Evolutionary conservation across 1,140 invertebrate species (phyloP), one percentile per base, ranked within the genome.

Genomic region (Trachymyrmex septentrionalis): DNA sequence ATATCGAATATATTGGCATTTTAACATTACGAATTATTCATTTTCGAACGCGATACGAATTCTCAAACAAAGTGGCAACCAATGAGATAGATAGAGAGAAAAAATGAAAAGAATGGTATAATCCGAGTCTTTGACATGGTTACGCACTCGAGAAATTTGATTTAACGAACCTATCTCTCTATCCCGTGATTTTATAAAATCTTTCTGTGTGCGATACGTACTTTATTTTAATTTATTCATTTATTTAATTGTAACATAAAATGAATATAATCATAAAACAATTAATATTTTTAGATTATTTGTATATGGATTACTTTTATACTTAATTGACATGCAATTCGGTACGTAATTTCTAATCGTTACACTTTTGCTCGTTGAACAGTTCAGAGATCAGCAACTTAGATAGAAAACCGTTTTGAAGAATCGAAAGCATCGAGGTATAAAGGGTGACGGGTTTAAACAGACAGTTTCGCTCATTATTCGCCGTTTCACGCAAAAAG

Each of bases 21-120:
- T 84, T 84, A 84, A 84, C 80, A 84, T 84, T 73, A 84, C 80
- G 80, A 84, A 84, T 84, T 84, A 84, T 84, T 84, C 80, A 84
- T 84, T 84, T 84, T 84, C 69, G 38, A 84, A 24, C 80, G 69
- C 80, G 69, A 63, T 73, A 84, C 21, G 67, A 84, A 84, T 84
- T 57, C 69, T 84, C 80, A 75, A 82, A 82, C 34, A 82, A 84
- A 84, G 38, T 71, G 24, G 24, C 55, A 16, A 44, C 38, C 38
- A 10, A 14, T 75, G 14, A 73, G 80, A 53, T 44, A 77, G n/a
- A 57, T 21, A 38, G 38, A 38, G 24, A 21, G 38, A 55, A 10
- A 10, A n/a, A 16, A 30, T 21, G 48, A 9, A 24, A 38, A 48
- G 55, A 48, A 53, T 71, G n/a, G 27, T 71, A 75, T 85, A 89